These are phyloP conservation scores for Rhinoraja longicauda DNA, from an alignment of 2,797 vertebrate species.

Conservation along the genomic window DNA sequence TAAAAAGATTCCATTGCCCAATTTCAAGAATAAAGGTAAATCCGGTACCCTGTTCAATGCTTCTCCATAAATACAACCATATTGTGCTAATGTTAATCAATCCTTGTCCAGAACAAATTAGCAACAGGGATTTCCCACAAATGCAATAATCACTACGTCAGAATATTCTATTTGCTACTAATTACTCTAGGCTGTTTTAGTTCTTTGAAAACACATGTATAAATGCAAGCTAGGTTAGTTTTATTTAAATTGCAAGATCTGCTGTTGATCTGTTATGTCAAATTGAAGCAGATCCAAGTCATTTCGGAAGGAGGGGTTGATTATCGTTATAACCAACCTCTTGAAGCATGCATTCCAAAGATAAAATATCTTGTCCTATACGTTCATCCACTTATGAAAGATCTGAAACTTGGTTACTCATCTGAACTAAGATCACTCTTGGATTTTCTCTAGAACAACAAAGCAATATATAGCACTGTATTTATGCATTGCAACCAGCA, in stretches of 20 bases:
- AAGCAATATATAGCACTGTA: background rate
- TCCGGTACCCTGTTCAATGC: background rate
- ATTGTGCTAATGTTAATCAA: too few relatives aligned
- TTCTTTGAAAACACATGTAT: background rate
- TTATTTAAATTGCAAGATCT: background rate
- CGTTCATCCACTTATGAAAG: background rate
- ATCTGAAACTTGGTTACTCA: background rate
- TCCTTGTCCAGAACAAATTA: background rate
- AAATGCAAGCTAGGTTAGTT: background rate
- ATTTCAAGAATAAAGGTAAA: background rate
- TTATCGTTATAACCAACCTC: too few relatives aligned
- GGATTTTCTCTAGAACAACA: background rate
- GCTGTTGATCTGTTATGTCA: too few relatives aligned
- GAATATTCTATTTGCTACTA: background rate
- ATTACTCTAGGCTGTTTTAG: background rate
- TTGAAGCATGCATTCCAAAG: background rate
- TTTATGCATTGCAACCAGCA: background rate
- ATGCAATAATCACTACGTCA: background rate
- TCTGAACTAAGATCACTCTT: background rate
- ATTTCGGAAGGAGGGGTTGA: too few relatives aligned
- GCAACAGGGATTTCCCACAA: background rate
- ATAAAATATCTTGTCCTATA: background rate
- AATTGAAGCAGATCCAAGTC: too few relatives aligned
- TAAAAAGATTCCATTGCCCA: background rate
- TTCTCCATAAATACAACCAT: background rate